Evolutionary conservation across 2,113 vertebrate genomes (phyloP).

Genomic region (Silurus glanis): DNA sequence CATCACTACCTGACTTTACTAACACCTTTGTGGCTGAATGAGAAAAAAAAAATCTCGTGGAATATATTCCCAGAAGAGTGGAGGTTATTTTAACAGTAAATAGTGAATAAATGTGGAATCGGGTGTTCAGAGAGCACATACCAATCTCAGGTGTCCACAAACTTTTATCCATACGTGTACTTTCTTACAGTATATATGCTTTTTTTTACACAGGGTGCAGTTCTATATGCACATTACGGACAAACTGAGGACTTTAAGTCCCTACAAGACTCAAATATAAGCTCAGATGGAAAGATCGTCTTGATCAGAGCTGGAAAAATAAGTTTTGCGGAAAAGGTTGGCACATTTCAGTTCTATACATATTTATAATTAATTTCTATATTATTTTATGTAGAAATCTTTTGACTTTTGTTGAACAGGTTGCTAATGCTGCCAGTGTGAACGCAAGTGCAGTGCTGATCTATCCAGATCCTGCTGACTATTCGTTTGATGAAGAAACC

Average conservation of each 20-base stretch:
- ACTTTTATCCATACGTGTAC: too few relatives aligned
- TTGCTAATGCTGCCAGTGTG: conserved; percentile 80
- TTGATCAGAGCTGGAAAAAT: conserved; percentile 83
- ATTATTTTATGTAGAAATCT: background rate
- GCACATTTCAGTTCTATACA: conserved; percentile 7
- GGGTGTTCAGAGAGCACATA: too few relatives aligned
- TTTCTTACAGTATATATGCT: too few relatives aligned
- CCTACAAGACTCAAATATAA: conserved; percentile 46
- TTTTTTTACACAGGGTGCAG: conserved; percentile 74
- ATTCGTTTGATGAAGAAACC: conserved; percentile 4
- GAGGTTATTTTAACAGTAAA: too few relatives aligned
- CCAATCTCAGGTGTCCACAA: too few relatives aligned
- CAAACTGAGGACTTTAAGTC: conserved; percentile 71
- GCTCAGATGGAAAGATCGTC: conserved; percentile 71
- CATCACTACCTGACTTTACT: too few relatives aligned
- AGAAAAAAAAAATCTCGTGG: too few relatives aligned
- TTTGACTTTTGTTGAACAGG: conserved; percentile 66
- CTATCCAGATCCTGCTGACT: conserved; percentile 70
- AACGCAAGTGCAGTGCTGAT: conserved; percentile 85
- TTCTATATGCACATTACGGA: conserved; percentile 82
- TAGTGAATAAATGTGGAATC: too few relatives aligned
- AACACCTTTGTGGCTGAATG: too few relatives aligned
- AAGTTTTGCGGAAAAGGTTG: conserved; percentile 89
- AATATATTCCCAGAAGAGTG: too few relatives aligned
- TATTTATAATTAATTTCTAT: background rate